Percentiles rank a stretch among this genome's conserved stretches.
Evolutionary conservation across 2,888 invertebrate genomes (phyloP).

Genomic region (Ichneumoninae sp.): DNA sequence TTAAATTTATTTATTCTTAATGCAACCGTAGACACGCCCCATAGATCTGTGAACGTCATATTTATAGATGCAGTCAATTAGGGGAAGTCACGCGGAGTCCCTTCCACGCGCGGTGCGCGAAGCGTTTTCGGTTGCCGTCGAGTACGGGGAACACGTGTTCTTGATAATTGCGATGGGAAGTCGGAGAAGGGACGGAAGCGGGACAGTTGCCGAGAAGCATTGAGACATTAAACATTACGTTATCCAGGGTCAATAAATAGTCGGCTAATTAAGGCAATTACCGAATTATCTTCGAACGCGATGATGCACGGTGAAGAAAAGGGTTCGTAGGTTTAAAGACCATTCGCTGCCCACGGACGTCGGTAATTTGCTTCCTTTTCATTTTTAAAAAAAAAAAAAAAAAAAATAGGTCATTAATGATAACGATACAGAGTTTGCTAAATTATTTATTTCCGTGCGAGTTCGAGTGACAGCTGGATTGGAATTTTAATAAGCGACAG

Average conservation of each 20-base stretch:
- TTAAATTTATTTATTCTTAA: background rate
- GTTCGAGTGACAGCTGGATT: background rate
- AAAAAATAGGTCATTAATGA: too few species aligned
- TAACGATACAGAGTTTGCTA: too few species aligned
- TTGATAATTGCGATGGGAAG: constrained; percentile 59
- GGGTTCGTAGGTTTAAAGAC: too few species aligned
- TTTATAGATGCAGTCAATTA: constrained; percentile 64
- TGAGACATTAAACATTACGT: constrained; percentile 31
- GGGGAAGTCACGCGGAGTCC: constrained; percentile 29
- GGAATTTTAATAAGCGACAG: background rate
- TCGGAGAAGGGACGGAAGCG: constrained; percentile 34
- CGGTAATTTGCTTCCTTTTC: too few species aligned
- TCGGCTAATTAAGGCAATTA: constrained; percentile 34
- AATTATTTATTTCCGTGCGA: too few species aligned
- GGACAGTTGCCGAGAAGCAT: background rate
- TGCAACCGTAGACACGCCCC: constrained; percentile 9
- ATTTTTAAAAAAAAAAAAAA: too few species aligned
- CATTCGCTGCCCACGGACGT: too few species aligned
- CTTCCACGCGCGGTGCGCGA: constrained; percentile 10
- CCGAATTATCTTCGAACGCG: constrained; percentile 9
- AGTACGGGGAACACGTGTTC: constrained; percentile 55
- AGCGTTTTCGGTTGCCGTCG: constrained; percentile 18
- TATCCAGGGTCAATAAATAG: constrained; percentile 15
- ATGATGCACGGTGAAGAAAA: background rate
- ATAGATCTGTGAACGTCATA: constrained; percentile 52